phyloP scores from a whole-genome alignment of 2,888 invertebrate species.

The Homarus gammarus region DNA sequence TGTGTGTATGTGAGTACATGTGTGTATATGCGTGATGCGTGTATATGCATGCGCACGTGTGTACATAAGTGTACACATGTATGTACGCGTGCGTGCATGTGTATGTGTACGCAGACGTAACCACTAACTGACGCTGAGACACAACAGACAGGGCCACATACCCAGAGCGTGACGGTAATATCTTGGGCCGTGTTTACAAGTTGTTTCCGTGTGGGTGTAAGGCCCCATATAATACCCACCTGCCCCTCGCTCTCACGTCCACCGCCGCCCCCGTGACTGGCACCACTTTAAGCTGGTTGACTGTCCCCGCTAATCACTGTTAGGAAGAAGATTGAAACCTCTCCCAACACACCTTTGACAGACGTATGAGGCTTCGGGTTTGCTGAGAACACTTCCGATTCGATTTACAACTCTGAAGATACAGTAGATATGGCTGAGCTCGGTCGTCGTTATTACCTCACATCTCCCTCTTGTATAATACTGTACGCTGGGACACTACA shows the following conservation, averaged over 20 bases:
- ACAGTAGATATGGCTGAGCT: too few relatives aligned
- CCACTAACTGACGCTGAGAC: neutral
- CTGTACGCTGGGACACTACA: too few relatives aligned
- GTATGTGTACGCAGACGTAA: neutral
- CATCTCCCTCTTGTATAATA: too few relatives aligned
- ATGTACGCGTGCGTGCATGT: neutral
- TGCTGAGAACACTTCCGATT: too few relatives aligned
- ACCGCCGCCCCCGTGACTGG: neutral
- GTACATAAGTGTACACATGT: neutral
- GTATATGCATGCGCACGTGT: neutral
- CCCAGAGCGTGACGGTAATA: neutral
- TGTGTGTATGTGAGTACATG: constrained; percentile 18
- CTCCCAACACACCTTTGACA: too few relatives aligned
- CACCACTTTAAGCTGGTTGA: neutral
- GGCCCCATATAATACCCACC: neutral
- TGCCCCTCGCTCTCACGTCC: neutral
- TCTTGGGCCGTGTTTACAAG: neutral
- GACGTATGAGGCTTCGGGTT: too few relatives aligned
- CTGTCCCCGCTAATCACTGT: too few relatives aligned
- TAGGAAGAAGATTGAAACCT: too few relatives aligned
- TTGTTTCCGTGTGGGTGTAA: neutral
- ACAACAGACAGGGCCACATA: too few relatives aligned
- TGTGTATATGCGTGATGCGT: constrained; percentile 18
- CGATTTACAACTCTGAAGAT: too few relatives aligned
- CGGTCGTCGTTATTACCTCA: too few relatives aligned